Percentiles rank a stretch among this genome's conserved stretches.
phyloP scores from a whole-genome alignment of 2,888 invertebrate genomes.

The Eupithecia subumbrata region DNA sequence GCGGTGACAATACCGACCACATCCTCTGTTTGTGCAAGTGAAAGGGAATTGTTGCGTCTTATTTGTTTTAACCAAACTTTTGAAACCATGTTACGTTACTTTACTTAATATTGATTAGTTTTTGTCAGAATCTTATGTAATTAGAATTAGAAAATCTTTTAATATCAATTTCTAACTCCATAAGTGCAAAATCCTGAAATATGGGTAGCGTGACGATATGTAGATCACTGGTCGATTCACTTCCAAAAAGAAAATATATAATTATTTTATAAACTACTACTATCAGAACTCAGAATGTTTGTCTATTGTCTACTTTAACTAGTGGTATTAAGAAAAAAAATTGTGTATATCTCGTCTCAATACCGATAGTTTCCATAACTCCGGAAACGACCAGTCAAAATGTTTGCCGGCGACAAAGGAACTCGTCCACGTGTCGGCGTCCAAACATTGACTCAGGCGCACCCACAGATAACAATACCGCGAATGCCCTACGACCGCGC shows the following conservation, averaged over 20 bases:
- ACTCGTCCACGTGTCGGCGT: conserved; percentile 58
- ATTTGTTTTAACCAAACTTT: conserved; percentile 72
- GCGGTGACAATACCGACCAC: conserved; percentile 70
- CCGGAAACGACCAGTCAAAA: conserved; percentile 50
- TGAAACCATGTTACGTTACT: conserved; percentile 61
- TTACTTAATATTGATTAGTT: neutral
- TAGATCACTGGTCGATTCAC: neutral
- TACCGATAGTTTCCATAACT: conserved; percentile 38
- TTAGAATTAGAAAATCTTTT: neutral
- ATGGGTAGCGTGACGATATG: too few relatives aligned
- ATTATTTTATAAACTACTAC: too few relatives aligned
- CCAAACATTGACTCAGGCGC: conserved; percentile 54
- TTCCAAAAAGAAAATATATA: too few relatives aligned
- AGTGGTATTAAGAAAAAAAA: neutral
- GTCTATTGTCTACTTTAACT: neutral
- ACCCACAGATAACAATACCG: conserved; percentile 73
- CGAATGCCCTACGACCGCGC: conserved; percentile 56
- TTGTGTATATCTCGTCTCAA: conserved; percentile 19
- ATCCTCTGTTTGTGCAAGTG: conserved; percentile 78
- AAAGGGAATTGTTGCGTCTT: conserved; percentile 73
- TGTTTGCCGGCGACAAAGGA: conserved; percentile 62
- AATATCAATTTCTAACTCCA: too few relatives aligned
- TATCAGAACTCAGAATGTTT: neutral
- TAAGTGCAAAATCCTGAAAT: neutral
- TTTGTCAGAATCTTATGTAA: neutral